Conservation (phyloP, 2,888 invertebrate species). For the Ligdia adustata region DNA sequence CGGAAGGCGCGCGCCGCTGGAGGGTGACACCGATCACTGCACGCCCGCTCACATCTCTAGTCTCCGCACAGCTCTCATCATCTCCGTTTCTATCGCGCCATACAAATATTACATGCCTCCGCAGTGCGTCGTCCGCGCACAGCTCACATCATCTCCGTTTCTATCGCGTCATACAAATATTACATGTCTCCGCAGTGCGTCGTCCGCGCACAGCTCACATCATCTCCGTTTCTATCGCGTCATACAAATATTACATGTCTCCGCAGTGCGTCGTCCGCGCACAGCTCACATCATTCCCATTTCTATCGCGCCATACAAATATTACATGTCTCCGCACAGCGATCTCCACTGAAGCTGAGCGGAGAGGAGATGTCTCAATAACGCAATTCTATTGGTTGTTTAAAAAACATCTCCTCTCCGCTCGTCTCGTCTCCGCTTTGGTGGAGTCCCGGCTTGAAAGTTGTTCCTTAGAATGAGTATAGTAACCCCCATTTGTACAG, state of each 20-base stretch:
- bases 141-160: constrained; percentile 17
- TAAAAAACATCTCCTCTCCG: background rate
- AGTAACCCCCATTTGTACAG: too few species aligned
- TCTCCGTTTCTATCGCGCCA: constrained; percentile 26
- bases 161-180: constrained; percentile 31
- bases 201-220: constrained; percentile 5
- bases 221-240: constrained; percentile 25
- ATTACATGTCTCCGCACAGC: constrained; percentile 32
- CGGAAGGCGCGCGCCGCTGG: too few species aligned
- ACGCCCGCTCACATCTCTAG: too few species aligned
- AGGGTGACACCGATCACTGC: constrained; percentile 6
- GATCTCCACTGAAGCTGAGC: constrained; percentile 34
- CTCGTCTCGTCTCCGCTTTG: background rate
- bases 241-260: constrained; percentile 30
- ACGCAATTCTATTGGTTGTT: background rate
- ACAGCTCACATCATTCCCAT: constrained; percentile 13
- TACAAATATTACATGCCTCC: constrained; percentile 29
- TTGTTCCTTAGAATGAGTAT: too few species aligned
- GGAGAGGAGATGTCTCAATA: constrained; percentile 30
- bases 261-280: constrained; percentile 13
- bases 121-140: constrained; percentile 9
- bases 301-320: constrained; percentile 30
- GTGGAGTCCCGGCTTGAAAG: too few species aligned
- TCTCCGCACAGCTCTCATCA: constrained; percentile 6
- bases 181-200: constrained; percentile 21